Evolutionary conservation across 1,140 invertebrate species (phyloP).

Genomic region (Drosophila auraria): DNA sequence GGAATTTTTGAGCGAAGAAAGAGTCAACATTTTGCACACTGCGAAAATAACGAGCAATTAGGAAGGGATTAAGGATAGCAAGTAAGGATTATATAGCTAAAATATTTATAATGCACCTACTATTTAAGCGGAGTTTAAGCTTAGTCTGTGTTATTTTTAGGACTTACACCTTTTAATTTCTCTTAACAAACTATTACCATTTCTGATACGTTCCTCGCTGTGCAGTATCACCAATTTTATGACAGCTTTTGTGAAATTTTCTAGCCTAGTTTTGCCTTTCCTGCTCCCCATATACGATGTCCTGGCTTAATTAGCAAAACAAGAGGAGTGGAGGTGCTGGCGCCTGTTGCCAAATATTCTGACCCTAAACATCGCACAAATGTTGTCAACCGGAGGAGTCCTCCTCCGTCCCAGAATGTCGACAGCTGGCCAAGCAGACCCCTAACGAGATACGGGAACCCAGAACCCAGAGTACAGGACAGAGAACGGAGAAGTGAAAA

Average conservation of each 20-base stretch:
- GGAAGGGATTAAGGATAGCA: neutral
- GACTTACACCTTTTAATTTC: neutral
- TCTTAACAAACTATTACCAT: neutral
- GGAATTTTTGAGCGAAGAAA: slow-evolving; percentile 10
- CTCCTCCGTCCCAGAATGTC: slow-evolving; percentile 44
- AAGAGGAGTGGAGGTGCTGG: too few relatives aligned
- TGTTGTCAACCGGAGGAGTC: slow-evolving; percentile 37
- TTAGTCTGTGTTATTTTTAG: neutral
- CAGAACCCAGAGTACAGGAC: neutral
- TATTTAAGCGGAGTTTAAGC: too few relatives aligned
- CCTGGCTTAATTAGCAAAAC: slow-evolving; percentile 67
- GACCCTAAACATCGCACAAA: slow-evolving; percentile 34
- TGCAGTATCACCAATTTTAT: neutral
- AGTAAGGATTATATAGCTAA: neutral
- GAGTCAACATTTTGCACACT: slow-evolving; percentile 2
- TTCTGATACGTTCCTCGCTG: too few relatives aligned
- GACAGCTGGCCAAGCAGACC: slow-evolving; percentile 61
- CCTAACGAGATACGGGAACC: slow-evolving; percentile 20
- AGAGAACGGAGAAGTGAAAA: neutral
- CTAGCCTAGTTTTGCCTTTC: slow-evolving; percentile 26
- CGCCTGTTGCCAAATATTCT: slow-evolving; percentile 5
- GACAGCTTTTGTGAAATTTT: slow-evolving; percentile 11
- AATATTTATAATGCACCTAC: neutral
- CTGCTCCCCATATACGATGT: slow-evolving; percentile 9
- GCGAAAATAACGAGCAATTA: neutral